These are phyloP conservation scores for Tangara arthus DNA, from an alignment of 2,797 vertebrate genomes.

Conservation along the genomic window DNA sequence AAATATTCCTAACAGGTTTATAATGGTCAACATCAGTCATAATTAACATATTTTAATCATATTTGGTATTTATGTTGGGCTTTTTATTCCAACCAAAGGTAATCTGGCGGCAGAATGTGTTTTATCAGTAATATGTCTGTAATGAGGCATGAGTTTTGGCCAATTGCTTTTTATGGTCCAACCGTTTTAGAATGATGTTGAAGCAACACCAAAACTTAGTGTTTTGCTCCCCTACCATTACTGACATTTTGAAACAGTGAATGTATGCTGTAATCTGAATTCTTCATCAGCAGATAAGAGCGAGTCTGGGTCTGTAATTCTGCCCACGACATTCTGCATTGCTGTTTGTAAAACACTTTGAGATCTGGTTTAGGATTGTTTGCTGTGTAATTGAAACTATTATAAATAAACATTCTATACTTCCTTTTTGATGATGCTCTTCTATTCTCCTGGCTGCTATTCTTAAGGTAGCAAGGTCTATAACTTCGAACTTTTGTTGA, in stretches of 20 bases:
- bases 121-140: background rate
- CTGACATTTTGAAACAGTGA: background rate
- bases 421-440: background rate
- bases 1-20: background rate
- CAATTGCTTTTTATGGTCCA: background rate
- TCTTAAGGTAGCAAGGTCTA: background rate
- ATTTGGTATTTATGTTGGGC: background rate
- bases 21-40: background rate
- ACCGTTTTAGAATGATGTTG: background rate
- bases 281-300: background rate
- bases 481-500: background rate
- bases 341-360: slow-evolving; percentile 6
- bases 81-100: background rate
- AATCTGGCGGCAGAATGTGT: background rate
- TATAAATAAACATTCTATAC: slow-evolving; percentile 32
- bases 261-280: background rate
- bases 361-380: background rate
- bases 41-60: background rate
- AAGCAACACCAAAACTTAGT: background rate
- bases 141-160: background rate
- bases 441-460: background rate
- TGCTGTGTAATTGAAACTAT: background rate
- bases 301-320: background rate
- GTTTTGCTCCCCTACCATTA: background rate
- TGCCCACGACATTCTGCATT: background rate